A percentile compares a stretch with the other conserved stretches of the same genome.
Conservation (phyloP, 2,113 vertebrate genomes). For the Monopterus albus region DNA sequence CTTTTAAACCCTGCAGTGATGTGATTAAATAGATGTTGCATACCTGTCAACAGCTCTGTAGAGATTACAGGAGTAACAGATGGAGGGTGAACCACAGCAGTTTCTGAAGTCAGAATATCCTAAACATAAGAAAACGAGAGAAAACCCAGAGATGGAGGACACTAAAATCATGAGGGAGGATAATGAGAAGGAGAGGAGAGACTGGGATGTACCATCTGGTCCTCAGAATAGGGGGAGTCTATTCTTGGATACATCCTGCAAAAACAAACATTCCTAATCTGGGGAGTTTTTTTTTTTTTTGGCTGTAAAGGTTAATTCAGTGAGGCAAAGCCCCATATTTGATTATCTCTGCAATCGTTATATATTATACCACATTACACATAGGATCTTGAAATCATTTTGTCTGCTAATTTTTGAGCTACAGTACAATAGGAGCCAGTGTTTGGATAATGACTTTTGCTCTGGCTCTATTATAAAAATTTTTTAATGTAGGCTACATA, state of each 20-base stretch:
- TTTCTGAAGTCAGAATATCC: constrained; percentile 61
- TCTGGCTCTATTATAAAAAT: no score
- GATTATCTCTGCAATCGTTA: not conserved
- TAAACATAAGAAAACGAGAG: constrained; percentile 61
- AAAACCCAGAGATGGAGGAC: constrained; percentile 76
- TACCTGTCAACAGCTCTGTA: constrained; percentile 60
- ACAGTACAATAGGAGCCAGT: no score
- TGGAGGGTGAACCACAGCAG: constrained; percentile 22
- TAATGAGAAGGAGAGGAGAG: constrained; percentile 59
- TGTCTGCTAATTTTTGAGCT: no score
- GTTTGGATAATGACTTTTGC: no score
- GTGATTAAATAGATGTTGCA: constrained; percentile 16
- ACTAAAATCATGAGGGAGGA: constrained; percentile 71
- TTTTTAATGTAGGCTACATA: no score
- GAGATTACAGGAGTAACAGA: constrained; percentile 25
- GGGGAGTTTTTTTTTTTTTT: no score
- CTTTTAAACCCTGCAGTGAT: constrained; percentile 35
- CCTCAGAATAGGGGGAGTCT: constrained; percentile 42
- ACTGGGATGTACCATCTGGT: constrained; percentile 72
- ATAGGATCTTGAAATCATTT: no score
- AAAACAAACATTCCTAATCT: not conserved
- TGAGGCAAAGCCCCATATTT: not conserved
- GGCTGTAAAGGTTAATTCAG: not conserved
- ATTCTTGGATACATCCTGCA: not conserved
- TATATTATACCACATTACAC: no score